A percentile compares a stretch with the other conserved stretches of the same genome.
Evolutionary conservation across 2,113 vertebrate species (phyloP).

Genomic region (Octodon degus): DNA sequence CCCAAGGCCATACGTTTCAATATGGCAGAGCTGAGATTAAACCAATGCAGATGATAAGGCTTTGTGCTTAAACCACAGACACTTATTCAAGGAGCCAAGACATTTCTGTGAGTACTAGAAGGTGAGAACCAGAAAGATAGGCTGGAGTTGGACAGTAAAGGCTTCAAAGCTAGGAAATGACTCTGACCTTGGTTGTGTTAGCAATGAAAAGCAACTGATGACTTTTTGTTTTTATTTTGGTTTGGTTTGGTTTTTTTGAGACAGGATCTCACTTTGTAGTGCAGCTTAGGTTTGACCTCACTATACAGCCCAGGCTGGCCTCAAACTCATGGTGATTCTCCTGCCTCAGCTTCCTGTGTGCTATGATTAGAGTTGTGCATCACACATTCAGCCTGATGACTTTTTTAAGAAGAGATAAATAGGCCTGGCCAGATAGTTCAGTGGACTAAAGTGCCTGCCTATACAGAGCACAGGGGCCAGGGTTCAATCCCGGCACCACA

Average conservation of each 20-base stretch:
- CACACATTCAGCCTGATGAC: neutral
- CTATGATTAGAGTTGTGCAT: neutral
- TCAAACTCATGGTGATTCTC: neutral
- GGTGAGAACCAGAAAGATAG: neutral
- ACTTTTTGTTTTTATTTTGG: neutral
- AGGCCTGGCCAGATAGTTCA: too few species aligned
- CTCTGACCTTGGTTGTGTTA: neutral
- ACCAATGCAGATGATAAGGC: neutral
- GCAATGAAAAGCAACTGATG: neutral
- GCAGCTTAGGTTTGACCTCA: neutral
- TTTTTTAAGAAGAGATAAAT: neutral
- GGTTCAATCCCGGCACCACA: too few species aligned
- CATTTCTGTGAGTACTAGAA: neutral
- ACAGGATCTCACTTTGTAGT: neutral
- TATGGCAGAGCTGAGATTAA: neutral
- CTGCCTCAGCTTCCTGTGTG: neutral
- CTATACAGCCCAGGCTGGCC: neutral
- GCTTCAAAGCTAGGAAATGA: neutral
- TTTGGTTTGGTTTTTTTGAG: neutral
- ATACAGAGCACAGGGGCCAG: too few species aligned
- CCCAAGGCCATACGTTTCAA: neutral
- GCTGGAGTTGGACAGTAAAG: neutral
- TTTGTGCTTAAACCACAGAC: neutral
- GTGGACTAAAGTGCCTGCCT: too few species aligned
- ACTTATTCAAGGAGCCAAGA: slow-evolving; percentile 7